phyloP scores from a whole-genome alignment of 2,797 vertebrate species.

The Falco berigora region DNA sequence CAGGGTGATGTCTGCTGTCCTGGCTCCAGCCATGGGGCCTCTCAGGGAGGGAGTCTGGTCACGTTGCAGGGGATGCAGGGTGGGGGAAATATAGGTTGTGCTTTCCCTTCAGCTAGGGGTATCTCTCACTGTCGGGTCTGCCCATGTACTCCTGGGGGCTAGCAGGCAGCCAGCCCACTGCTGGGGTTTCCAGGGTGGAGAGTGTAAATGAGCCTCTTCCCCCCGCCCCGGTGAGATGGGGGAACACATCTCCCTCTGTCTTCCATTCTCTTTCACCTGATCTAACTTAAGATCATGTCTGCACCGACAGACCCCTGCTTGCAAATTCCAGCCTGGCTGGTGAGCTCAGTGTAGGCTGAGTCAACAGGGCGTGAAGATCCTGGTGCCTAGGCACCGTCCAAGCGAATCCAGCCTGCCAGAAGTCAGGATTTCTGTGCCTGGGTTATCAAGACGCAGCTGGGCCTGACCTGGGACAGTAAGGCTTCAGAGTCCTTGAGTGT shows the following conservation, averaged over 20 bases:
- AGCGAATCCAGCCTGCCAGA: not conserved
- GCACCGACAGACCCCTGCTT: not conserved
- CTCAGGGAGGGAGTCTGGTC: not conserved
- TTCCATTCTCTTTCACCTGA: not conserved
- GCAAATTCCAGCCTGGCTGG: not conserved
- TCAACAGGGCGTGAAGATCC: not conserved
- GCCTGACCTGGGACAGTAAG: not conserved
- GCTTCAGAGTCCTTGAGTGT: not conserved
- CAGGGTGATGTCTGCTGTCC: not conserved
- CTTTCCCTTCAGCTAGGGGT: not conserved
- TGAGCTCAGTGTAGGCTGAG: not conserved
- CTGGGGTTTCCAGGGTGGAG: not conserved
- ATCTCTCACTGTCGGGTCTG: not conserved
- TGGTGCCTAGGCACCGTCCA: not conserved
- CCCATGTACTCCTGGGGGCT: fast-evolving
- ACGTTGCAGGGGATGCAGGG: not conserved
- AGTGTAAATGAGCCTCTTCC: not conserved
- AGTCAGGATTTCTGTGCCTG: not conserved
- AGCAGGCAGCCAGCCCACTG: fast-evolving
- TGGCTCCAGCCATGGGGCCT: not conserved
- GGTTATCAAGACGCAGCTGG: not conserved
- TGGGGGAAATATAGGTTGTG: not conserved
- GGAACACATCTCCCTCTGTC: not conserved
- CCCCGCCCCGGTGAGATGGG: not conserved
- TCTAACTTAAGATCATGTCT: not conserved